phyloP scores from a whole-genome alignment of 2,113 vertebrate genomes.

The Ceyx margarethae region DNA sequence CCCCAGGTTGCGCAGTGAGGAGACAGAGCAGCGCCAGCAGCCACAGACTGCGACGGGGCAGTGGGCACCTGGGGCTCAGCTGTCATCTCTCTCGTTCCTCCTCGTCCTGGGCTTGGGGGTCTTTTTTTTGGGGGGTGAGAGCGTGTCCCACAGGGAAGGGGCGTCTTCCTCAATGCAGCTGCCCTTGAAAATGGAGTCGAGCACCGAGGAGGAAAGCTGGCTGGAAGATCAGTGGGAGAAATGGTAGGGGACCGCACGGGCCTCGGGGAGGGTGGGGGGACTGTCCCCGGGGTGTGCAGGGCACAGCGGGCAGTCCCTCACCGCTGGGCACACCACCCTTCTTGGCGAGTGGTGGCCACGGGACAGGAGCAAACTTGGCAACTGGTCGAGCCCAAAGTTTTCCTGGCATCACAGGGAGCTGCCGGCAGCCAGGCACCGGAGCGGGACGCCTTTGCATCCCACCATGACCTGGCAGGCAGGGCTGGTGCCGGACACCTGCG shows the following conservation, averaged over 20 bases:
- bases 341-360: not conserved
- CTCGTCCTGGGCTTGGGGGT: not conserved
- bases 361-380: not conserved
- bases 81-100: not conserved
- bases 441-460: not conserved
- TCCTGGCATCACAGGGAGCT: not conserved
- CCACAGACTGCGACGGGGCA: conserved; percentile 41
- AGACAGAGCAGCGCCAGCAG: conserved; percentile 59
- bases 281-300: not conserved
- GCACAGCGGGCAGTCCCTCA: not conserved
- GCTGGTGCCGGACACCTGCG: not conserved
- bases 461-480: not conserved
- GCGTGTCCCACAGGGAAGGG: conserved; percentile 31
- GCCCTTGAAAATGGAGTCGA: conserved; percentile 89
- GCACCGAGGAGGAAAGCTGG: conserved; percentile 91
- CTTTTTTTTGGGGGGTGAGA: not conserved
- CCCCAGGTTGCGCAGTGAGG: conserved; percentile 72
- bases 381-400: not conserved
- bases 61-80: not conserved
- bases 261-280: not conserved
- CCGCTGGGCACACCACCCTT: not conserved
- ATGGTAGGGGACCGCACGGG: conserved; percentile 83
- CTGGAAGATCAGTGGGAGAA: conserved; percentile 98
- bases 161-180: conserved; percentile 80
- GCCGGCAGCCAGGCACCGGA: not conserved